Evolutionary conservation across 2,888 invertebrate genomes (phyloP), one percentile per base, ranked within the genome.

Genomic region (Timandra comae): DNA sequence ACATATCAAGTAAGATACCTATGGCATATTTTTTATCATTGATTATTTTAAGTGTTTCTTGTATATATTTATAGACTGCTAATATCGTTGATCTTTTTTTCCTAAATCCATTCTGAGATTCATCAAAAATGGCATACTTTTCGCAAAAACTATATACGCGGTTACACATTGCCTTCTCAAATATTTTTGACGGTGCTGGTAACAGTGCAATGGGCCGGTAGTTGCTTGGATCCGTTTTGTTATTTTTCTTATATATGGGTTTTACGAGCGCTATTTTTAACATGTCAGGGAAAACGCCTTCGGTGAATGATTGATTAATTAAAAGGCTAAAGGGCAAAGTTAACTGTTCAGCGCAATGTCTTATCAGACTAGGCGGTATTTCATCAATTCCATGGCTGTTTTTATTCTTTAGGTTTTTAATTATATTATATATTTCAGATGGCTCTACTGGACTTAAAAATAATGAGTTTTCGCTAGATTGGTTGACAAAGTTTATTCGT

Each of bases 1-100:
- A 38, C 46, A 51, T 46, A 21, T 48, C 51, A 5, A 49, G 33
- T 20, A 49, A 22, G 7, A 46, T 27, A n/a, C 45, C 44, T 11
- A 40, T 30, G 3, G 46, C 43, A 29, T 38, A 32, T 12, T 41
- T 33, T 27, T 41, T 39, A 12, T 37, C 28, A 12, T 38, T 32
- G 9, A 37, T 33, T 3, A 13, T 10, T 7, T 43, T 12, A 8
- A 44, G 13, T n/a, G 27, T 29, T 16, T 37, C 19, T 12, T 41
- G 30, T 4, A 41, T 30, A 13, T 33, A 37, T 20, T 33, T 36
- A 10, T 35, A 41, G 2, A 40, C 35, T 2, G 42, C 42, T n/a
- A 33, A 9, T 12, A 26, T 36, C 3, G 40, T 46, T 7, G 46
- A 35, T 13, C 23, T 8, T 2, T 29, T 24, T 27, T 27, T 38